Evolutionary conservation across 2,113 vertebrate species (phyloP).

Genomic region (Periophthalmus modestus): DNA sequence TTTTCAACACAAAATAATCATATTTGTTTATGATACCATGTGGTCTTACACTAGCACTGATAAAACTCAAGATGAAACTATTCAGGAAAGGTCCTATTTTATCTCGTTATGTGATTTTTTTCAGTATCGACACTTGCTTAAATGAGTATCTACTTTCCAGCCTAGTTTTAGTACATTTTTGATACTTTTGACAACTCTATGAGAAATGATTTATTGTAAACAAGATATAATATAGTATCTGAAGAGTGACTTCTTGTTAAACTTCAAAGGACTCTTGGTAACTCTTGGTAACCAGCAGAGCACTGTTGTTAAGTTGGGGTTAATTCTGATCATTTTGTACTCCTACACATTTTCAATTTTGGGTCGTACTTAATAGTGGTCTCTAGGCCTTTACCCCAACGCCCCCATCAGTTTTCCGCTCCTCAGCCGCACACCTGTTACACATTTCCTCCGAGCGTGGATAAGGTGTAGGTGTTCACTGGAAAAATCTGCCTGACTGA

Average conservation of each 20-base stretch:
- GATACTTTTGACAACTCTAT: no score
- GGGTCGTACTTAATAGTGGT: constrained; percentile 23
- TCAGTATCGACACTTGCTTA: no score
- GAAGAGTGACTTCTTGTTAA: not conserved
- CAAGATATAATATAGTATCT: not conserved
- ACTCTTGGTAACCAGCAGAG: not conserved
- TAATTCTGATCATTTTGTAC: not conserved
- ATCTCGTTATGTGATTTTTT: no score
- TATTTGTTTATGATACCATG: no score
- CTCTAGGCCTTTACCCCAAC: constrained; percentile 15
- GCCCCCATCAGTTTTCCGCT: constrained; percentile 68
- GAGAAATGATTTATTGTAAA: no score
- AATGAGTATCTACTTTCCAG: no score
- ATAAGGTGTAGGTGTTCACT: constrained; percentile 71
- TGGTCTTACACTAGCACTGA: no score
- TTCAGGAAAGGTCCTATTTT: no score
- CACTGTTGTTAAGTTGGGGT: not conserved
- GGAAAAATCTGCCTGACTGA: constrained; percentile 51
- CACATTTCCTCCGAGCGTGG: constrained; percentile 68
- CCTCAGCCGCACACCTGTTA: constrained; percentile 70
- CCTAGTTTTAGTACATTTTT: no score
- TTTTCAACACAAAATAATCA: no score
- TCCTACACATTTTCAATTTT: constrained; percentile 8
- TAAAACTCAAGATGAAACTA: no score
- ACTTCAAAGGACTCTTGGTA: not conserved